These are phyloP conservation scores for Phymanthus crucifer DNA, from an alignment of 92 coral and sea anemone genomes.

Conservation along the genomic window DNA sequence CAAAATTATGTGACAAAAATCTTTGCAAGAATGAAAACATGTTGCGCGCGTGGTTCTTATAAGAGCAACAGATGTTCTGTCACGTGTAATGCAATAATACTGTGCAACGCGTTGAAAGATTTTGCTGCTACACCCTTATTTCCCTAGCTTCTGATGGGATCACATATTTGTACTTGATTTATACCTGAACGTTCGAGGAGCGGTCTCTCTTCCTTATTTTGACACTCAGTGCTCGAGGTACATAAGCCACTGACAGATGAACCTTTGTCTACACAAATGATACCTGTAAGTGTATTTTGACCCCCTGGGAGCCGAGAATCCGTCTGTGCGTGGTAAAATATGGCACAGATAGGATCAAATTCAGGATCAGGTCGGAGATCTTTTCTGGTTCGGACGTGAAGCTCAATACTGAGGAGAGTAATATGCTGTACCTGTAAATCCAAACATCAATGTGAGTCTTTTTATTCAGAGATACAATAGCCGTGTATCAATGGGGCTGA, in stretches of 20 bases:
- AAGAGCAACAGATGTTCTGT: no score
- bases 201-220: neutral
- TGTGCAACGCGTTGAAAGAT: no score
- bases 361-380: constrained; percentile 89
- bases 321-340: constrained; percentile 85
- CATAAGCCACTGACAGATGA: neutral
- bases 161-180: neutral
- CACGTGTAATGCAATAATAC: no score
- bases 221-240: neutral
- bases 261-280: constrained; percentile 77
- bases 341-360: constrained; percentile 91
- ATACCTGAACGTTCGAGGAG: constrained; percentile 32
- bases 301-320: constrained; percentile 67
- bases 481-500: no score
- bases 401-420: constrained; percentile 87
- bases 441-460: neutral
- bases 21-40: no score
- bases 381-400: constrained; percentile 86
- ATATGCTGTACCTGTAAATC: constrained; percentile 75
- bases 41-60: no score
- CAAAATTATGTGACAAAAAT: no score
- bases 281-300: constrained; percentile 64
- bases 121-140: no score
- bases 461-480: neutral
- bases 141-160: no score